Conservation (phyloP, 2,797 vertebrate genomes). For the Chiloscyllium punctatum region DNA sequence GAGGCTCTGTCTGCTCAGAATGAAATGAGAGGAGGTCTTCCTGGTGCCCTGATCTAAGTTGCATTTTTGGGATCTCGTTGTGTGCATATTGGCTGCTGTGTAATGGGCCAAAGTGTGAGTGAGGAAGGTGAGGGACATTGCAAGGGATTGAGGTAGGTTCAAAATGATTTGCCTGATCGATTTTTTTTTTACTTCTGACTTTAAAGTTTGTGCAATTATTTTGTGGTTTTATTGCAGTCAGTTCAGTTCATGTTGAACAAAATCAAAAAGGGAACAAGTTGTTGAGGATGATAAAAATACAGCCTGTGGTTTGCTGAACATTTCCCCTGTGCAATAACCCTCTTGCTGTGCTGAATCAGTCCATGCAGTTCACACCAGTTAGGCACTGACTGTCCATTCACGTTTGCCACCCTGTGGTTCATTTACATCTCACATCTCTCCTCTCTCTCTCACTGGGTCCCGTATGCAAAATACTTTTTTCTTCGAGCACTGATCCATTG, state of each 20-base stretch:
- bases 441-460: neutral
- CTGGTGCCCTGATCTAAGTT: neutral
- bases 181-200: too few species aligned
- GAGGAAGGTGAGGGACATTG: neutral
- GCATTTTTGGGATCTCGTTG: neutral
- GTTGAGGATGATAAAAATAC: neutral
- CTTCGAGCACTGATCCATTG: neutral
- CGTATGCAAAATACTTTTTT: neutral
- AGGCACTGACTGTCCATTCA: neutral
- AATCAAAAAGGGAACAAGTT: slow-evolving; percentile 26
- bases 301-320: slow-evolving; percentile 16
- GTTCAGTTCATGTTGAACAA: neutral
- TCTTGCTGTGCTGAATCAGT: neutral
- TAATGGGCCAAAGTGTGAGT: neutral
- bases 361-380: neutral
- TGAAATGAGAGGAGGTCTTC: too few species aligned
- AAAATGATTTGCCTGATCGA: neutral
- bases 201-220: neutral
- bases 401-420: neutral
- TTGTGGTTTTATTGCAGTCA: neutral
- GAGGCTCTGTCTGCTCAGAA: neutral
- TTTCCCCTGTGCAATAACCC: slow-evolving; percentile 12
- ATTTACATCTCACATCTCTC: neutral
- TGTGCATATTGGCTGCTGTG: neutral
- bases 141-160: neutral